Evolutionary conservation across 1,140 invertebrate genomes (phyloP).

Genomic region (Bilobella aurantiaca): DNA sequence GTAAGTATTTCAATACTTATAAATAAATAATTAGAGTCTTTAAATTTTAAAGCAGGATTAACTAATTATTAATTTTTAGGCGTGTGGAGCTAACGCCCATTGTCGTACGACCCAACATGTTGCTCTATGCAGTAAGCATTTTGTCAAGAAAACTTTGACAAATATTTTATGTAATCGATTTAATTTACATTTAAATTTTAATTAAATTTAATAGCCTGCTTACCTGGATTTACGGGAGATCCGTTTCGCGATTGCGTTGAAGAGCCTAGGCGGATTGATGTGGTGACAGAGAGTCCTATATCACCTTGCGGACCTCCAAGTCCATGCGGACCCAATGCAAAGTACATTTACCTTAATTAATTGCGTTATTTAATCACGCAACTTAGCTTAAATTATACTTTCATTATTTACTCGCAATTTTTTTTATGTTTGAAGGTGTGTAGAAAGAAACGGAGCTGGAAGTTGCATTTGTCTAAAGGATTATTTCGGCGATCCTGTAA

Average conservation of each 20-base stretch:
- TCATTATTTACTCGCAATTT: background rate
- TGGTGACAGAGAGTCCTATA: background rate
- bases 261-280: slow-evolving; percentile 23
- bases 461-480: slow-evolving; percentile 56
- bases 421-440: slow-evolving; percentile 43
- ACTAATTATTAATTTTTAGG: slow-evolving; percentile 35
- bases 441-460: slow-evolving; percentile 13
- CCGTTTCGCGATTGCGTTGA: slow-evolving; percentile 66
- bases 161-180: no score
- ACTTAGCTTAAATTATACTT: no score
- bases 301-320: slow-evolving; percentile 38
- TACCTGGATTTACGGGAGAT: slow-evolving; percentile 48
- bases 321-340: slow-evolving; percentile 51
- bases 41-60: slow-evolving; percentile 52
- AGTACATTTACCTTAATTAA: slow-evolving; percentile 35
- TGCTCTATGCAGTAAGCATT: slow-evolving; percentile 47
- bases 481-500: slow-evolving; percentile 37
- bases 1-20: background rate
- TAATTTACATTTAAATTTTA: background rate
- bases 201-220: slow-evolving; percentile 36
- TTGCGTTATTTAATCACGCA: no score
- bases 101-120: slow-evolving; percentile 65
- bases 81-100: slow-evolving; percentile 68
- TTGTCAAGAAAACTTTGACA: no score
- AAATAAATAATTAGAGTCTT: slow-evolving; percentile 46